Percentiles rank a stretch among this genome's conserved stretches.
phyloP scores from a whole-genome alignment of 2,888 invertebrate genomes.

The Cataglyphis albicans region DNA sequence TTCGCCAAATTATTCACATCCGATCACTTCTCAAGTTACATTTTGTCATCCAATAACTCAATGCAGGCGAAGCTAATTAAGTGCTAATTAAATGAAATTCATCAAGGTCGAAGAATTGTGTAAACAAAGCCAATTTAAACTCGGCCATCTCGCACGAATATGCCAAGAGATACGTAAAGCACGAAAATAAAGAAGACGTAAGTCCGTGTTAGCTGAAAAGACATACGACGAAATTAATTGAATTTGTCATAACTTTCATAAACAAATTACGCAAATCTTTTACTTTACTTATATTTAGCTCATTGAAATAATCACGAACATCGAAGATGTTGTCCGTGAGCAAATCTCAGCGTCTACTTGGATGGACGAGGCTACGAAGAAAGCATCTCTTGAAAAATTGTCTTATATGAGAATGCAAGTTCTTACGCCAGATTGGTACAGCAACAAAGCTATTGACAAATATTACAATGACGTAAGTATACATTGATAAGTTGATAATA shows the following conservation, averaged over 20 bases:
- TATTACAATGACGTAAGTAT: conserved; percentile 10
- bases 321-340: background rate
- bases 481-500: background rate
- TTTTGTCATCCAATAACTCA: background rate
- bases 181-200: conserved; percentile 2
- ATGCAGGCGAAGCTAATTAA: background rate
- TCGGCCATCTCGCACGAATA: conserved; percentile 16
- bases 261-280: background rate
- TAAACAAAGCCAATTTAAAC: background rate
- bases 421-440: conserved; percentile 6
- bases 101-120: background rate
- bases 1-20: background rate
- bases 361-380: conserved; percentile 1
- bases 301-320: background rate
- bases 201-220: background rate
- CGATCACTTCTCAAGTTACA: background rate
- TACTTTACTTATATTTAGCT: background rate
- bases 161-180: background rate
- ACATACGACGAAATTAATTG: background rate
- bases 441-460: conserved; percentile 9
- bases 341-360: background rate
- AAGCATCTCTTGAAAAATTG: background rate
- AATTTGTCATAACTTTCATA: background rate
- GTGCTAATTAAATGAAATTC: background rate
- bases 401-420: background rate